Base-by-base conservation (phyloP, 2,113 vertebrate species). In the Crotalus helleri region DNA sequence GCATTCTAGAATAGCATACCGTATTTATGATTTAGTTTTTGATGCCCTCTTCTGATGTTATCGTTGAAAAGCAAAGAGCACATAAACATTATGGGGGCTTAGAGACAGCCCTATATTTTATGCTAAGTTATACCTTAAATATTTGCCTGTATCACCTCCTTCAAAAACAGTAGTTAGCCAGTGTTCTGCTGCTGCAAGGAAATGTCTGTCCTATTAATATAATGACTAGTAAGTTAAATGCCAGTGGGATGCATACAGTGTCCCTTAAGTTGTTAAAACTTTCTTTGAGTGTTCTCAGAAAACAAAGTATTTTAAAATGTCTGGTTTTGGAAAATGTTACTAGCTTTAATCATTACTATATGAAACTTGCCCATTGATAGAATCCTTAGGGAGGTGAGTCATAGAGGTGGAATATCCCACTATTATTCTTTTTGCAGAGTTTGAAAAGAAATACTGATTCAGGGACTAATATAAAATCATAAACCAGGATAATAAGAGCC, bases 401-500 rank as follows among this genome's bases (percentile, higher is more conserved):
- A 3, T 7, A 3, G 24, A n/a, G 46, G 21, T 44, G 13, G 61
- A 21, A 59, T 29, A 46, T n/a, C 9, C 49, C 57, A 92, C 61
- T 81, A 5, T 81, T 39, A 19, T 81, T 81, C 17, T 81, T 81
- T 81, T 19, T 39, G 33, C 69, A 81, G 69, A 19, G 15, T 74
- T 74, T 74, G 69, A 39, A 33, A n/a, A 74, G 64, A 74, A 13
- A 74, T 33, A 44, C 3, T 85, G 17, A 57, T 29, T 81, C 23
- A 26, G 24, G 69, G 21, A 85, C 85, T 87, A 24, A 87, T 3
- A 91, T 5, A 4, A 89, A 53, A 9, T 53, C 54, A 85, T 51
- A 39, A 59, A 54, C 23, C 19, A 19, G 9, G 61, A 13, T 93
- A 89, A 91, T n/a, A 91, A 85, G 93, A 61, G 91, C 90, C 87